Base-by-base conservation (phyloP, 2,888 invertebrate species). In the Aelia acuminata region DNA sequence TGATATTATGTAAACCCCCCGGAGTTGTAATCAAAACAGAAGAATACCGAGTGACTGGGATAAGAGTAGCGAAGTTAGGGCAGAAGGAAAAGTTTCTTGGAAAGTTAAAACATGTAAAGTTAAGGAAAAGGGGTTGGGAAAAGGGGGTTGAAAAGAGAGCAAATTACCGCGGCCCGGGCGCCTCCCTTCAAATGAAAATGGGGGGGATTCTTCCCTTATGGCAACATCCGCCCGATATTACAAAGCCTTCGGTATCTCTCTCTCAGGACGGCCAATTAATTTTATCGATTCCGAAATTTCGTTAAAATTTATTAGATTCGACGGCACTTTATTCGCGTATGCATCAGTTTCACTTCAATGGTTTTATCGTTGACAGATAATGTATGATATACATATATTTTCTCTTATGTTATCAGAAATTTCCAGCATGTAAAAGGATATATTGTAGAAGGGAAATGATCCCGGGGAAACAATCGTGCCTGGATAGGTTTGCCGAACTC, bases 41-140 rank as follows among this genome's bases (percentile, higher is more conserved):
- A 47, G 43, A 43, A 80, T 43, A 7, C n/a, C 35, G 43, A 43
- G 80, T 80, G 39, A 80, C 80, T 80, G 22, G 80, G 80, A 80
- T 80, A 80, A 80, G 80, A 80, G 80, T 80, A n/a, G 80, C n/a
- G 43, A 80, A 80, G 80, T 80, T 80, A 43, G n/a, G 80, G n/a
- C 43, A 80, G 80, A 80, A 43, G 43, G 80, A 80, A 80, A 80
- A 80, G 43, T 80, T 80, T 47, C 43, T n/a, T 22, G 80, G 43
- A 80, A 80, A 80, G 80, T 80, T 80, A 80, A 80, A 47, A 80
- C 80, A 80, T 80, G 80, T 80, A 80, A 80, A 80, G 80, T 80
- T 80, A 43, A 80, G 43, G 80, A 7, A 11, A n/a, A n/a, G 39
- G 20, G 8, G 39, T n/a, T n/a, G 57, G n/a, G 63, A 20, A 15